Evolutionary conservation across 2,797 vertebrate species (phyloP).

Genomic region (Staurois parvus): DNA sequence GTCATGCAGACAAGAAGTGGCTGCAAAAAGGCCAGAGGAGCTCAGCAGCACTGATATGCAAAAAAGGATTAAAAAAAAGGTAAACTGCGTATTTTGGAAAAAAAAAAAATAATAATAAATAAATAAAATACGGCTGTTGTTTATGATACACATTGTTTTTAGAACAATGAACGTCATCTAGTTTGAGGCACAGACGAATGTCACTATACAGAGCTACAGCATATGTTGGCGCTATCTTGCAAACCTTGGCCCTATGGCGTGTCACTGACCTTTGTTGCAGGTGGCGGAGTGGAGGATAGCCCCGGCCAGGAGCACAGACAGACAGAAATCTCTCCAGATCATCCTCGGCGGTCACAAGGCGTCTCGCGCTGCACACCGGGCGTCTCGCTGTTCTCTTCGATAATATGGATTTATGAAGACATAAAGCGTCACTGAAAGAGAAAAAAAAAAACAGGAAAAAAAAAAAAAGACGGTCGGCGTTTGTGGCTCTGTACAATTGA

Average conservation of each 20-base stretch:
- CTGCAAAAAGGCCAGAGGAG: no score
- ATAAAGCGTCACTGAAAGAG: slow-evolving; percentile 9
- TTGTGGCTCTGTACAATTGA: neutral
- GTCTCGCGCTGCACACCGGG: slow-evolving; percentile 4
- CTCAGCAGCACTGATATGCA: no score
- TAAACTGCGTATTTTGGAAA: no score
- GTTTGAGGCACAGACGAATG: neutral
- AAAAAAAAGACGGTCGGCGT: neutral
- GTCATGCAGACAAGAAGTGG: no score
- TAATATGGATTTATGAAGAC: neutral
- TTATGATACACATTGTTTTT: no score
- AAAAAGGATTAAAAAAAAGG: no score
- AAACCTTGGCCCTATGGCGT: no score
- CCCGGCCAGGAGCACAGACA: slow-evolving; percentile 12
- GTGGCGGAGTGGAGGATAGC: slow-evolving; percentile 20
- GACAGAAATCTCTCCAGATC: slow-evolving; percentile 14
- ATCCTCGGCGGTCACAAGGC: slow-evolving; percentile 14
- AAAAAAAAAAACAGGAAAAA: neutral
- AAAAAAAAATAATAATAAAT: no score
- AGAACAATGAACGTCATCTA: no score
- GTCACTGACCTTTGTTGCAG: slow-evolving; percentile 52
- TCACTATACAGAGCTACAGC: neutral
- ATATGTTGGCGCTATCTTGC: no score
- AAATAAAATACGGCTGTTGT: no score
- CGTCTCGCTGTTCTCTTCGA: slow-evolving; percentile 16